Base-by-base conservation (phyloP, 1,140 invertebrate genomes). In the Agrypnia vestita region DNA sequence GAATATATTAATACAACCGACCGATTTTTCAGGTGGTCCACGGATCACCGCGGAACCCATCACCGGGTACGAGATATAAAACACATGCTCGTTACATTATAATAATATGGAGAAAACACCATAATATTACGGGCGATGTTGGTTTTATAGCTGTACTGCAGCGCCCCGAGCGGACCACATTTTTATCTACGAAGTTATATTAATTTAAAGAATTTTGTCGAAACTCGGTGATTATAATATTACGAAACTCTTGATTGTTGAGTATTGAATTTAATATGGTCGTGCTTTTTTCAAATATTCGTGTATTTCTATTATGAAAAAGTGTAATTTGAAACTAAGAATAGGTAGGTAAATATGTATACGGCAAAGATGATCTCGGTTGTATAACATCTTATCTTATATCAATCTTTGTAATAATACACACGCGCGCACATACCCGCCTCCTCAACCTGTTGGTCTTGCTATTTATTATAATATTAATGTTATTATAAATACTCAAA, bases 11-110 rank as follows among this genome's bases (percentile, higher is more conserved):
- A n/a, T n/a, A 35, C 25, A 35, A 35, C 25, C 25, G 25, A 6
- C 25, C 25, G 25, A 35, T 35, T 35, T 35, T 35, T 35, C 25
- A 35, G 25, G 25, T 35, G 6, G 25, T 35, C 25, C 25, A 35
- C 25, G 1, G 25, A 35, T 35, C 25, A 35, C 25, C 25, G 25
- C 25, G 25, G 1, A 35, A 3, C 1, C 6, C 25, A 35, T 35
- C 25, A 35, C 25, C 25, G 6, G 25, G 25, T 43, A 69, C n/a
- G 62, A 79, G 43, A 47, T 67, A 76, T n/a, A 71, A 72, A 77
- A 71, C 75, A 64, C 51, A 73, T 72, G 73, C 81, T 82, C 79
- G 81, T 82, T 82, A 82, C 72, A 82, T 78, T 76, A 78, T 82
- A 64, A 82, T 80, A 80, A 80, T 80, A 78, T 78, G 69, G 71